phyloP scores from a whole-genome alignment of 2,113 vertebrate species.

The Phylloscopus trochiloides region DNA sequence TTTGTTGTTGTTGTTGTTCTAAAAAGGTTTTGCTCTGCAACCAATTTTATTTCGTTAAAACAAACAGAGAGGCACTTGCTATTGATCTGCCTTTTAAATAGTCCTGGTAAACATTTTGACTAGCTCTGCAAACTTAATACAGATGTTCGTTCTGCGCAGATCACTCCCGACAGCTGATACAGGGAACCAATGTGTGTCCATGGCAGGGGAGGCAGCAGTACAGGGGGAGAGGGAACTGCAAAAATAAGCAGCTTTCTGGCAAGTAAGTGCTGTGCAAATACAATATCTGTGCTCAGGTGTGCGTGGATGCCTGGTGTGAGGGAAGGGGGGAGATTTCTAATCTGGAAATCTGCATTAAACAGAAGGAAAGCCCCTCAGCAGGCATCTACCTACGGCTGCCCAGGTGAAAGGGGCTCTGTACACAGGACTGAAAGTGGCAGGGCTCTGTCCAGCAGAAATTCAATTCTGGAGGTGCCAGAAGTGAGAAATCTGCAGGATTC shows the following conservation, averaged over 20 bases:
- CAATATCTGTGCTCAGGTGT: neutral
- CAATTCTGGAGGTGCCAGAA: neutral
- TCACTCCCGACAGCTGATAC: neutral
- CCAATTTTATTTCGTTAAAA: constrained; percentile 55
- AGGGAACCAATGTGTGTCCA: neutral
- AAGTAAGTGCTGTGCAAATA: neutral
- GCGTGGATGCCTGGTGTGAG: neutral
- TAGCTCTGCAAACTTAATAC: constrained; percentile 64
- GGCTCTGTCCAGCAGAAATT: neutral
- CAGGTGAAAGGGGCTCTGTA: neutral
- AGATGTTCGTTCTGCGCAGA: constrained; percentile 42
- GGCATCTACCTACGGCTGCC: accelerated
- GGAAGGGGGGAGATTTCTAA: neutral
- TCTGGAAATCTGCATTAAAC: neutral
- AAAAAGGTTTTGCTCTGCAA: constrained; percentile 41
- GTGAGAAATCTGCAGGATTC: neutral
- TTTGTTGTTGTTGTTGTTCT: neutral
- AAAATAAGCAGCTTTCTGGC: neutral
- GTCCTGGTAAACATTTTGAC: constrained; percentile 70
- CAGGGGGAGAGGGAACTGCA: neutral
- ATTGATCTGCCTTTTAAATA: constrained; percentile 72
- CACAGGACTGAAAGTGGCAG: neutral
- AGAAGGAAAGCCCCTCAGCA: neutral
- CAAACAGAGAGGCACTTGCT: constrained; percentile 62
- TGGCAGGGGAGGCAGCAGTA: neutral